Base-by-base conservation (phyloP, 2,888 invertebrate genomes). In the Cyrtodaria siliqua region DNA sequence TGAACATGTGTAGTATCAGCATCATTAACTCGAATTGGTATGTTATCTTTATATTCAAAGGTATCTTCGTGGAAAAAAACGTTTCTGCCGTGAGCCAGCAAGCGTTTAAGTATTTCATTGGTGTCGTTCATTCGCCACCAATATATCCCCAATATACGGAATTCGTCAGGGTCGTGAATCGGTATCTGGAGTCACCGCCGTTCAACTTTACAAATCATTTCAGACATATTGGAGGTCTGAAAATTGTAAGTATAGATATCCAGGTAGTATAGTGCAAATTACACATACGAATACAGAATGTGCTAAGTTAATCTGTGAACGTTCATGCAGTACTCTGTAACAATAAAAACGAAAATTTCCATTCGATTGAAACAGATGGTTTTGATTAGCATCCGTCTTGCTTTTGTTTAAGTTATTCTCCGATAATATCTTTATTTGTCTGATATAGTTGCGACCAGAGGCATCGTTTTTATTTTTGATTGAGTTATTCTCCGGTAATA, bases 131-230 rank as follows among this genome's bases (percentile, higher is more conserved):
- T 0, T 96, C 94, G 0, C 93, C 94, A 0, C 93, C 94, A 0
- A 94, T 95, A 0, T 87, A 90, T 49, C 89, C 89, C 0, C 95
- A 95, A 94, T 97, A 96, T 90, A 95, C 95, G 20, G 95, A 94
- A 74, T 97, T 97, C 90, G 95, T 96, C 0, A 92, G 93, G 52
- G 94, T 96, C 92, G 97, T 98, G 42, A 97, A 97, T 93, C 94
- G 95, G 84, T 96, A 97, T 91, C 95, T 97, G 93, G 96, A 97
- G 91, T 94, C 95, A 90, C 96, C 97, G 2, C 98, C 98, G 0
- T 98, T 98, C 93, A 96, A 96, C 93, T 97, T 96, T 92, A 95
- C 95, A 42, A 98, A 98, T 94, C 97, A 97, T 0, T 88, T 78
- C 53, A 77, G 74, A 53, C 47, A 79, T 6, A 53, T 71, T 8